Evolutionary conservation across 2,113 vertebrate genomes (phyloP).

Genomic region (Paratilapia polleni): DNA sequence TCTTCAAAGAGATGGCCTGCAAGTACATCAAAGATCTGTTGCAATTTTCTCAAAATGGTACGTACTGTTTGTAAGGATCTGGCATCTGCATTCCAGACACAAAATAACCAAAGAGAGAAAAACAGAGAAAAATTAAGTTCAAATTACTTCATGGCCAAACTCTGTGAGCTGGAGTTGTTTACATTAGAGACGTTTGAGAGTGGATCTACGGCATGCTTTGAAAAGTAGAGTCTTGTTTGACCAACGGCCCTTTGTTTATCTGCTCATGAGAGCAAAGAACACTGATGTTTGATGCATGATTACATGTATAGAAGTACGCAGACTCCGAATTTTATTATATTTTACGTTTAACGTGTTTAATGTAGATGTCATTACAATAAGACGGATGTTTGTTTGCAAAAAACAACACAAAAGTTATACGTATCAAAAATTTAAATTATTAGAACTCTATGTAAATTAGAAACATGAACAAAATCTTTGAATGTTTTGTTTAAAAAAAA

Average conservation of each 20-base stretch:
- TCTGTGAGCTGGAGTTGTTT: neutral
- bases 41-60: neutral
- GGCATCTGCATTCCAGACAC: slow-evolving; percentile 24
- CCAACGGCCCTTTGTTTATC: neutral
- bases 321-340: neutral
- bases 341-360: neutral
- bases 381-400: neutral
- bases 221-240: neutral
- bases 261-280: neutral
- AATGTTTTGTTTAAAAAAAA: no score
- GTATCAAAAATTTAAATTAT: neutral
- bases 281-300: neutral
- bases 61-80: neutral
- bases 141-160: neutral
- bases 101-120: slow-evolving; percentile 18
- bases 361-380: neutral
- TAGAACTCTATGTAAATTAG: neutral
- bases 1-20: neutral
- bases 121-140: neutral
- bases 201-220: neutral
- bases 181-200: neutral
- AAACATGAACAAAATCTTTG: neutral
- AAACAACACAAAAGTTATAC: no score
- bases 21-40: neutral
- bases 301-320: neutral